Conservation (phyloP, 2,113 vertebrate genomes). For the Sporophila hypoxantha region DNA sequence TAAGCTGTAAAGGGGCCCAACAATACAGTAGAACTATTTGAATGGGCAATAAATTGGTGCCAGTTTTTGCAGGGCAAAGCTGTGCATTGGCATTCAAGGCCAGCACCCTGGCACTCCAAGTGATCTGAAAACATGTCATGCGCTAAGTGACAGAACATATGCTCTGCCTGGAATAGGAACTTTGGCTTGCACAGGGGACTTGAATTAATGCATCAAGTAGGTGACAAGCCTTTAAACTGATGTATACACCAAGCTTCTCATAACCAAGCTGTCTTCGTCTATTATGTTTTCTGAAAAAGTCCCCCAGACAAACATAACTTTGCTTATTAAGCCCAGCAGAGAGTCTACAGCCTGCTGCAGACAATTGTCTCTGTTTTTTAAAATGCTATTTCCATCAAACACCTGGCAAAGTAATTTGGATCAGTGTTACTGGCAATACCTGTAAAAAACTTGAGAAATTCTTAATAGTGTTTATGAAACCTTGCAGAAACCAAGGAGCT, state of each 20-base stretch:
- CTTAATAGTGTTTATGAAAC: conserved; percentile 15
- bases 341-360: conserved; percentile 44
- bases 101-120: not conserved
- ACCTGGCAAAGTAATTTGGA: conserved; percentile 43
- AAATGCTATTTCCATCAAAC: conserved; percentile 51
- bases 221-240: conserved; percentile 66
- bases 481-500: conserved; percentile 6
- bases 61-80: not conserved
- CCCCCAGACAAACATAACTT: conserved; percentile 53
- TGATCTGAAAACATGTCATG: conserved; percentile 54
- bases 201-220: conserved; percentile 62
- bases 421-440: conserved; percentile 14
- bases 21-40: not conserved
- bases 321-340: conserved; percentile 60
- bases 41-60: not conserved
- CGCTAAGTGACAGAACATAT: conserved; percentile 62
- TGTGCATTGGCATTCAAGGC: conserved; percentile 32
- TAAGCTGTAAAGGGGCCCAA: not conserved
- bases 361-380: conserved; percentile 30
- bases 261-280: conserved; percentile 62
- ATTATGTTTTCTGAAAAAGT: conserved; percentile 50
- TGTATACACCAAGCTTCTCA: conserved; percentile 53
- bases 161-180: conserved; percentile 52
- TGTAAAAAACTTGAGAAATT: conserved; percentile 17
- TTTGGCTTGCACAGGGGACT: conserved; percentile 44